Evolutionary conservation across 2,888 invertebrate species (phyloP).

Genomic region (Xestobium rufovillosum): DNA sequence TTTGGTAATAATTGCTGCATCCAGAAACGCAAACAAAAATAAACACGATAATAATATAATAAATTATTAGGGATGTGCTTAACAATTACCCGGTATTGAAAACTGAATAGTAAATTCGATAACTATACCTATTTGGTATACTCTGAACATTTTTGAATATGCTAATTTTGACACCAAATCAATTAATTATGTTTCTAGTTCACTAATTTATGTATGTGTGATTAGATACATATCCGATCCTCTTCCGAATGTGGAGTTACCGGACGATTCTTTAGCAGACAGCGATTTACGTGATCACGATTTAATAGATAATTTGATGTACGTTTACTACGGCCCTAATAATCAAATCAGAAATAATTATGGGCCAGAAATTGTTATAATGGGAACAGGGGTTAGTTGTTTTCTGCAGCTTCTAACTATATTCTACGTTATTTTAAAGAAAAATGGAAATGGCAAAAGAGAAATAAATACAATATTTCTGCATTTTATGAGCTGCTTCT

Average conservation of each 20-base stretch:
- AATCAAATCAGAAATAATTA: slow-evolving; percentile 45
- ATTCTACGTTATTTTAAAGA: slow-evolving; percentile 40
- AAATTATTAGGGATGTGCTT: too few relatives aligned
- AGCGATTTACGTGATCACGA: slow-evolving; percentile 61
- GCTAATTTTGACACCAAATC: too few relatives aligned
- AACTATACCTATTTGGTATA: too few relatives aligned
- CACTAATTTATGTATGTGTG: too few relatives aligned
- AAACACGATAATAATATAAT: too few relatives aligned
- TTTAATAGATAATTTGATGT: slow-evolving; percentile 65
- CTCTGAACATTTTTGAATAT: too few relatives aligned
- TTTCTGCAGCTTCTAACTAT: slow-evolving; percentile 47
- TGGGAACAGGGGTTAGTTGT: slow-evolving; percentile 46
- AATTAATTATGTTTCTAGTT: too few relatives aligned
- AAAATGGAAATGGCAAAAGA: slow-evolving; percentile 35
- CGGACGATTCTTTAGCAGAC: slow-evolving; percentile 57
- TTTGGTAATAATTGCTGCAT: too few relatives aligned
- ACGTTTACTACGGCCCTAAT: slow-evolving; percentile 57
- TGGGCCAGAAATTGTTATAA: slow-evolving; percentile 45
- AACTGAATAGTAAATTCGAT: too few relatives aligned
- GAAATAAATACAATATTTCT: slow-evolving; percentile 51
- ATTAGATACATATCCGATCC: slow-evolving; percentile 44
- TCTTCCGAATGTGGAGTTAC: slow-evolving; percentile 47
- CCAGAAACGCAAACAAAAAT: too few relatives aligned
- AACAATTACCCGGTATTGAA: too few relatives aligned
- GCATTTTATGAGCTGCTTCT: slow-evolving; percentile 54